A percentile compares a stretch with the other conserved stretches of the same genome.
Evolutionary conservation across 1,140 invertebrate species (phyloP).

Genomic region (Sycobia sp.): DNA sequence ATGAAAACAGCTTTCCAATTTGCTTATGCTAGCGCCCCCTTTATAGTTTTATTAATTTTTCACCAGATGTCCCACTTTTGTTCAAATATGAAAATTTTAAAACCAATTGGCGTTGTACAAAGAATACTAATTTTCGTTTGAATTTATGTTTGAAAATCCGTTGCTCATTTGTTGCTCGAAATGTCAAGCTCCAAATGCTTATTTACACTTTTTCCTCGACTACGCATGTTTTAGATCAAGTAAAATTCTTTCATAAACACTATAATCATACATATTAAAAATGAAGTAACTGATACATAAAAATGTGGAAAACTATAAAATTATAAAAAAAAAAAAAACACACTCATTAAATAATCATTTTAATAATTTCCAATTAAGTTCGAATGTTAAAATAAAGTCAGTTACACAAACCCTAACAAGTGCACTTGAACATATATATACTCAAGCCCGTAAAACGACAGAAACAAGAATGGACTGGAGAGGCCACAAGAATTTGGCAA

Average conservation of each 20-base stretch:
- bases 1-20: no score
- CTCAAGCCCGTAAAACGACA: no score
- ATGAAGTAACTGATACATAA: constrained; percentile 20
- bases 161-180: constrained; percentile 16
- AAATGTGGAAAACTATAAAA: constrained; percentile 10
- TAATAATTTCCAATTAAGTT: not conserved
- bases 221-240: constrained; percentile 24
- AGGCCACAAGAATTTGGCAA: not conserved
- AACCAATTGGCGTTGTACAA: no score
- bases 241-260: constrained; percentile 27
- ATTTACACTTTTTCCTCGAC: constrained; percentile 22
- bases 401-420: not conserved
- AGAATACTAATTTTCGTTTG: no score
- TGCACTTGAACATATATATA: not conserved
- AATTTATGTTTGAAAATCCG: constrained; percentile 10
- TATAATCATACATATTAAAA: constrained; percentile 6
- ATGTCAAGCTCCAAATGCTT: constrained; percentile 24
- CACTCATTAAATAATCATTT: not conserved
- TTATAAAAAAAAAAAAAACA: not conserved
- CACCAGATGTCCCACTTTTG: no score
- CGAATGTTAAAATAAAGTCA: not conserved
- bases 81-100: no score
- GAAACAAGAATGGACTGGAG: not conserved
- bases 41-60: no score
- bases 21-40: no score